Evolutionary conservation across 2,797 vertebrate genomes (phyloP).

Genomic region (Margarornis squamiger): DNA sequence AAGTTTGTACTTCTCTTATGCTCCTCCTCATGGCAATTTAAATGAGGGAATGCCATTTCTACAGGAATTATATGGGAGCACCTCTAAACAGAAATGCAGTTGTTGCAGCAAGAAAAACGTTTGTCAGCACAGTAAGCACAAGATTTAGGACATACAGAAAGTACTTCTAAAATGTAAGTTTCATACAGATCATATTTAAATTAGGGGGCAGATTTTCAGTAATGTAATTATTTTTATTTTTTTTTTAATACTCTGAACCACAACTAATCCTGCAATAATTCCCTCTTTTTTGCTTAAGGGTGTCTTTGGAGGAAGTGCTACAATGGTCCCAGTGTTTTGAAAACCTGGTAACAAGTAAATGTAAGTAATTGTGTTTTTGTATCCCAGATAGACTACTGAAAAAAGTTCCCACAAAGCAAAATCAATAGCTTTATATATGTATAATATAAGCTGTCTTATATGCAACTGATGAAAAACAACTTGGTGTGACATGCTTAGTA

Average conservation of each 20-base stretch:
- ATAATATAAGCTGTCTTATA: not conserved
- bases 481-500: not conserved
- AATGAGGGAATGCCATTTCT: not conserved
- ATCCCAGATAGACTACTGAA: not conserved
- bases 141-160: not conserved
- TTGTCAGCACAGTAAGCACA: not conserved
- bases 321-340: slow-evolving; percentile 87
- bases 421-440: not conserved
- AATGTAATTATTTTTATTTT: not conserved
- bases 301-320: slow-evolving; percentile 80
- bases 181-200: not conserved
- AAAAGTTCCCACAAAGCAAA: not conserved
- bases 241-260: not conserved
- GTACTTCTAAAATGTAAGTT: not conserved
- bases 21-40: not conserved
- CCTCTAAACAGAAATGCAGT: not conserved
- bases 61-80: not conserved
- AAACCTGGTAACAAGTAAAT: slow-evolving; percentile 83
- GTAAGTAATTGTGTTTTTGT: slow-evolving; percentile 69
- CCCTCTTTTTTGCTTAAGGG: slow-evolving; percentile 70
- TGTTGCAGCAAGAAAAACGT: not conserved
- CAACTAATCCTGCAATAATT: not conserved
- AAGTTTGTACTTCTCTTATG: not conserved
- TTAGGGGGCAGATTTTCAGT: not conserved
- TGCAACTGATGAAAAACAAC: not conserved